Evolutionary conservation across 2,113 vertebrate genomes (phyloP).

Genomic region (Cercopithecus mona): DNA sequence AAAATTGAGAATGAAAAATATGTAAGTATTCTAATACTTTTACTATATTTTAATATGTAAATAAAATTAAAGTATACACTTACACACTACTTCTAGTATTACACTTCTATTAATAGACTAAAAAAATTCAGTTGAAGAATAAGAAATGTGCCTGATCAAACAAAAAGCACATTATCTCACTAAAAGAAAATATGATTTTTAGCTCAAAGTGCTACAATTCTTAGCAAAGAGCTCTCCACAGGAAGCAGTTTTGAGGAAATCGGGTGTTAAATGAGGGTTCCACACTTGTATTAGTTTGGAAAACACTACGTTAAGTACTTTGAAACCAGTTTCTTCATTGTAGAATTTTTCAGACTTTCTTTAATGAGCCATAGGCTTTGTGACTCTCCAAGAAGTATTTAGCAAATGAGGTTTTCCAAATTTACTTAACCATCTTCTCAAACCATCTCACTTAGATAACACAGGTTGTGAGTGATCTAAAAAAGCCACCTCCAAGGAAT

Average conservation of each 20-base stretch:
- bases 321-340: neutral
- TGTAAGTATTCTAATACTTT: slow-evolving; percentile 34
- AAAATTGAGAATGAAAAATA: slow-evolving; percentile 68
- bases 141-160: neutral
- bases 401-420: slow-evolving; percentile 46
- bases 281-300: neutral
- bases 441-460: slow-evolving; percentile 8
- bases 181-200: slow-evolving; percentile 25
- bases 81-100: neutral
- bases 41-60: slow-evolving; percentile 35
- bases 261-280: neutral
- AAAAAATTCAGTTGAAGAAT: neutral
- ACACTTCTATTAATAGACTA: neutral
- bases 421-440: neutral
- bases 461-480: neutral
- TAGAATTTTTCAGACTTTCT: slow-evolving; percentile 24
- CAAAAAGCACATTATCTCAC: slow-evolving; percentile 18
- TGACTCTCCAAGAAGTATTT: slow-evolving; percentile 10
- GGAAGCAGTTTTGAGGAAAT: neutral
- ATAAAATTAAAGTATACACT: neutral
- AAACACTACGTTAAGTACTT: neutral
- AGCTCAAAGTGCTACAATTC: neutral
- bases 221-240: neutral
- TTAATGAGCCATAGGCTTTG: slow-evolving; percentile 36
- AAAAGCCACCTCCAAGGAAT: slow-evolving; percentile 24